phyloP scores from a whole-genome alignment of 2,113 vertebrate genomes.

The Salminus brasiliensis region DNA sequence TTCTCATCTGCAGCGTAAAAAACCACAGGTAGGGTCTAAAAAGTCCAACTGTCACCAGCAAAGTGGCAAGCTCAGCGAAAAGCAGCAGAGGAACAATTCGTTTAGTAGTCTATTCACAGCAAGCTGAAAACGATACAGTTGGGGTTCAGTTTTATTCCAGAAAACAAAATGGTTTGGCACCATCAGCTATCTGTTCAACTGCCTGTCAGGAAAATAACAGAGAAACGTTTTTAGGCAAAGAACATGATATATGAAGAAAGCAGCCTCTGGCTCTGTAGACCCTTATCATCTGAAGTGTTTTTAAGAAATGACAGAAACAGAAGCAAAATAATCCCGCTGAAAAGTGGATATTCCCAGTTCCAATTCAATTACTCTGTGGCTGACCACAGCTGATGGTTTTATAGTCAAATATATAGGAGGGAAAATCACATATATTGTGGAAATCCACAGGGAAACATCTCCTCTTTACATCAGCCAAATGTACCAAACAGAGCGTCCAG shows the following conservation, averaged over 20 bases:
- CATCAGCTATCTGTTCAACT: not conserved
- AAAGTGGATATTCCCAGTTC: not conserved
- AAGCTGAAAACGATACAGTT: not conserved
- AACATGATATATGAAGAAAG: not conserved
- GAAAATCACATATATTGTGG: conserved; percentile 12
- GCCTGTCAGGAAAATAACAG: not conserved
- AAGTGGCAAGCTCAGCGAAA: conserved; percentile 40
- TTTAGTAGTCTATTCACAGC: not conserved
- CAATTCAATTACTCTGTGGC: not conserved
- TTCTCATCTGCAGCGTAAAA: conserved; percentile 28
- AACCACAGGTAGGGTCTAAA: not conserved
- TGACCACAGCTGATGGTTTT: not conserved
- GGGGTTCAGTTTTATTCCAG: not conserved
- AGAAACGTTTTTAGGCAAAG: not conserved
- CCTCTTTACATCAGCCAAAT: not conserved
- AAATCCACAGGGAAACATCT: conserved; percentile 1
- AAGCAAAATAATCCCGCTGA: not conserved
- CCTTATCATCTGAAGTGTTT: not conserved
- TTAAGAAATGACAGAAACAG: not conserved
- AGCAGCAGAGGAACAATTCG: not conserved
- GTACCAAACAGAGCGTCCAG: not conserved
- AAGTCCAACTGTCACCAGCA: not conserved
- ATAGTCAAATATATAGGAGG: not conserved
- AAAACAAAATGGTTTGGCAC: not conserved
- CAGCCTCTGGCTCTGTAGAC: not conserved